These are phyloP conservation scores for Galeopsomyia nigrocyanea DNA, from an alignment of 2,888 invertebrate species.

Conservation along the genomic window DNA sequence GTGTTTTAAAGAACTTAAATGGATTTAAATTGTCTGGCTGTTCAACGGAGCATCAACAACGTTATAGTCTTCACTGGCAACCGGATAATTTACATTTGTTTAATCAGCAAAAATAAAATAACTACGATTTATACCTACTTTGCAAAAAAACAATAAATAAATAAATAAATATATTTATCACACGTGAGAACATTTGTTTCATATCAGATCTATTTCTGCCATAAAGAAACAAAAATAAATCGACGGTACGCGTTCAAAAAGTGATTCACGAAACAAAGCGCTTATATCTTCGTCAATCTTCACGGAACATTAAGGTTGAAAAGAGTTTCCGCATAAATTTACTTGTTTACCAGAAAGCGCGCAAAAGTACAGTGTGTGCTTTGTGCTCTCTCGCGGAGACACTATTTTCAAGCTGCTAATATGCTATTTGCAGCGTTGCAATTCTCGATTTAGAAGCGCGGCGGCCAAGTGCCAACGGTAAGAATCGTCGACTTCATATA, in stretches of 20 bases:
- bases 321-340: constrained; percentile 2
- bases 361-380: background rate
- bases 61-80: constrained; percentile 7
- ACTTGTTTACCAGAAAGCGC: constrained; percentile 43
- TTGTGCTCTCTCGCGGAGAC: constrained; percentile 7
- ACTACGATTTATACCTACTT: no score
- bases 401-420: constrained; percentile 43
- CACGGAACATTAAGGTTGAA: no score
- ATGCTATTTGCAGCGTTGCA: constrained; percentile 55
- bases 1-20: constrained; percentile 22
- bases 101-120: constrained; percentile 26
- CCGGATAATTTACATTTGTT: constrained; percentile 16
- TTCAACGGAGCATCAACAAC: background rate
- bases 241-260: background rate
- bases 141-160: no score
- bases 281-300: no score
- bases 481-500: no score
- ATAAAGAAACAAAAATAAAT: constrained; percentile 3
- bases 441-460: constrained; percentile 49
- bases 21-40: constrained; percentile 28
- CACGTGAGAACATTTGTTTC: background rate
- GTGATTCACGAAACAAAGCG: no score
- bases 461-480: constrained; percentile 25
- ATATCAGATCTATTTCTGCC: background rate
- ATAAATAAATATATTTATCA: background rate